phyloP scores from a whole-genome alignment of 2,797 vertebrate species.

The Sebastes diploproa region DNA sequence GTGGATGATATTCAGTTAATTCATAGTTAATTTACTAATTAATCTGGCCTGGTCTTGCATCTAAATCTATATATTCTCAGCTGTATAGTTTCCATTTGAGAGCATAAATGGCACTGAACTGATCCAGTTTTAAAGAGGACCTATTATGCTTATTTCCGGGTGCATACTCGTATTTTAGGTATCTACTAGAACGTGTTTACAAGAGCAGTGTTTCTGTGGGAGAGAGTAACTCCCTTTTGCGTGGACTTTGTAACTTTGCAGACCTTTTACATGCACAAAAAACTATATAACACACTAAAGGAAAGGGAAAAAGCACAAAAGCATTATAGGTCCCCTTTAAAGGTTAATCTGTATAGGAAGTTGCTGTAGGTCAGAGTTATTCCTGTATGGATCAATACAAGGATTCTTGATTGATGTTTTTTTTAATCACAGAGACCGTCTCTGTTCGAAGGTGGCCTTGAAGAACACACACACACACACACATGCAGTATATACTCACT shows the following conservation, averaged over 20 bases:
- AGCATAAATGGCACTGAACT: neutral
- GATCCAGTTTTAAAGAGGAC: neutral
- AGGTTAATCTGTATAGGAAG: neutral
- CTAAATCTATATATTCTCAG: neutral
- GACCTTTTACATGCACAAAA: too few relatives aligned
- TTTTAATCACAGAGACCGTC: neutral
- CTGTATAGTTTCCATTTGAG: neutral
- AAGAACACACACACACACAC: neutral
- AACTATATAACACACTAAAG: too few relatives aligned
- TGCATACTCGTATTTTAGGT: too few relatives aligned
- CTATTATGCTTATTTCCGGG: too few relatives aligned
- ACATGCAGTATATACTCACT: neutral
- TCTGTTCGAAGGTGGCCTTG: neutral
- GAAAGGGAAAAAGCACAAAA: too few relatives aligned
- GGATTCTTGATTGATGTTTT: slow-evolving; percentile 21
- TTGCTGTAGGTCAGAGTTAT: slow-evolving; percentile 32
- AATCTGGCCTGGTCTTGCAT: neutral
- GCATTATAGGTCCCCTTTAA: neutral
- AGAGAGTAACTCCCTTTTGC: fast-evolving
- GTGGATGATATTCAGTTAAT: neutral
- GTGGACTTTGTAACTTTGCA: too few relatives aligned
- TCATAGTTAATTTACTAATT: neutral
- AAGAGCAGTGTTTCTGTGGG: too few relatives aligned
- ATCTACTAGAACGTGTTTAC: too few relatives aligned
- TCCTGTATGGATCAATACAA: slow-evolving; percentile 47